phyloP scores from a whole-genome alignment of 2,113 vertebrate species.

The Eptesicus fuscus region DNA sequence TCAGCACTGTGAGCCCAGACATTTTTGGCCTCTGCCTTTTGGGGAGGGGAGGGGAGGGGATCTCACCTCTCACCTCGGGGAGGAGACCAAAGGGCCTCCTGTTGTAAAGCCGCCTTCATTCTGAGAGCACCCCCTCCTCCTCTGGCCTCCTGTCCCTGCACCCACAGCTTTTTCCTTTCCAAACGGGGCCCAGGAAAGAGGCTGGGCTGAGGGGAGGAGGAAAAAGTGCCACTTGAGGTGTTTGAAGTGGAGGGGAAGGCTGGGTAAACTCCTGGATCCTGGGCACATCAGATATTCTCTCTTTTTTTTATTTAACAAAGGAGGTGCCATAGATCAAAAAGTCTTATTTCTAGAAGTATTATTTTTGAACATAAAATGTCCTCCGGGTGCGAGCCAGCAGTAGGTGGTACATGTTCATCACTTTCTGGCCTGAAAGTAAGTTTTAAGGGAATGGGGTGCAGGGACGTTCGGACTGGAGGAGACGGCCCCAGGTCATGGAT shows the following conservation, averaged over 20 bases:
- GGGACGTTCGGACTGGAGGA: constrained; percentile 66
- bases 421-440: constrained; percentile 10
- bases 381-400: constrained; percentile 45
- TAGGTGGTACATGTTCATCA: constrained; percentile 41
- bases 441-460: constrained; percentile 71
- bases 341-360: constrained; percentile 5
- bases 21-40: constrained; percentile 65
- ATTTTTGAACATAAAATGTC: constrained; percentile 26
- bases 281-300: background rate
- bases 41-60: constrained; percentile 58
- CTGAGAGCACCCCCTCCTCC: constrained; percentile 33
- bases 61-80: constrained; percentile 64
- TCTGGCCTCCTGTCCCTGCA: constrained; percentile 46
- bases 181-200: constrained; percentile 39
- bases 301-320: background rate
- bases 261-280: background rate
- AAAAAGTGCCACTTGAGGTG: background rate
- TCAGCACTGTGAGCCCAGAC: constrained; percentile 43
- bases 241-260: constrained; percentile 31
- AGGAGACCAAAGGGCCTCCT: constrained; percentile 71
- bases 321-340: background rate
- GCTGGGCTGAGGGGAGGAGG: background rate
- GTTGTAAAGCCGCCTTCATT: constrained; percentile 72
- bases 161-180: constrained; percentile 40
- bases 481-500: constrained; percentile 59